These are phyloP conservation scores for Crocidura indochinensis DNA, from an alignment of 2,797 vertebrate species.

Conservation along the genomic window DNA sequence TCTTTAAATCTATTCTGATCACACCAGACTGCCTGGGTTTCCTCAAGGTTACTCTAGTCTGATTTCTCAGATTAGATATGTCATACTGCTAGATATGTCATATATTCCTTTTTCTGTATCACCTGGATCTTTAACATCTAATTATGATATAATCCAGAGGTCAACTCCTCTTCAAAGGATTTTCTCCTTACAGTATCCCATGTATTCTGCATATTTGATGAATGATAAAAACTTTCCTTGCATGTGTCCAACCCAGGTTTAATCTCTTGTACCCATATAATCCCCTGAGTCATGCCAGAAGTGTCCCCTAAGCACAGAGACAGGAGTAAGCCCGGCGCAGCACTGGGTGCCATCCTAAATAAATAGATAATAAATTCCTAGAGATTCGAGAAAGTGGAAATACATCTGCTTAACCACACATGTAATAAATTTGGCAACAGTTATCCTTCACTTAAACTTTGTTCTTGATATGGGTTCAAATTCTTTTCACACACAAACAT, in stretches of 20 bases:
- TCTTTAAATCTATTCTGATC: constrained; percentile 57
- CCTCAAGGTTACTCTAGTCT: constrained; percentile 7
- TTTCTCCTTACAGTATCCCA: neutral
- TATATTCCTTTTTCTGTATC: neutral
- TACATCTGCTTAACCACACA: neutral
- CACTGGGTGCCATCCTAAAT: neutral
- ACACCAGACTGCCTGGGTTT: constrained; percentile 18
- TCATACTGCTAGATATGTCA: neutral
- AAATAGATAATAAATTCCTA: neutral
- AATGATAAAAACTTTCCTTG: neutral
- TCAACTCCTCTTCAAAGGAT: neutral
- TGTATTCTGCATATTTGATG: neutral
- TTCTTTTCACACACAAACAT: constrained; percentile 71
- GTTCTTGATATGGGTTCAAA: constrained; percentile 47
- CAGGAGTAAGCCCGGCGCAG: neutral
- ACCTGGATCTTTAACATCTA: neutral
- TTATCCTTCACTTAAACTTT: constrained; percentile 28
- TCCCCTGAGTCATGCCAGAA: too few species aligned
- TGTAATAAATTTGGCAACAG: neutral
- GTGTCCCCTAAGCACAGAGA: too few species aligned
- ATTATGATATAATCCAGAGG: constrained; percentile 8
- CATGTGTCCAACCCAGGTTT: neutral
- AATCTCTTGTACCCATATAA: too few species aligned
- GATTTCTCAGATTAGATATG: neutral
- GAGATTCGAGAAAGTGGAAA: neutral